Conservation (phyloP, 23 tunicate species). For the Corella eumyota region DNA sequence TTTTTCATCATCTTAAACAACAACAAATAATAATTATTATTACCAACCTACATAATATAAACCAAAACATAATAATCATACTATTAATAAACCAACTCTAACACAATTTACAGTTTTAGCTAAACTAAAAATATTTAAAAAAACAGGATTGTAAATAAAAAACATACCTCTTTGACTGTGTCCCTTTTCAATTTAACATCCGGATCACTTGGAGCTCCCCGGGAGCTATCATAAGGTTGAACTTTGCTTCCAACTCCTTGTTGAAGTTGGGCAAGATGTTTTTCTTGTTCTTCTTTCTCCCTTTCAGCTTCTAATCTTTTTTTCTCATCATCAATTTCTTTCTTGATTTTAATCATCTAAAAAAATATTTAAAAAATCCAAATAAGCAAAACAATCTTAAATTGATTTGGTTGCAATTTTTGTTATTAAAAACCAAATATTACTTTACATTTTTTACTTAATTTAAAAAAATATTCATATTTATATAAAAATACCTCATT, state of each 20-base stretch:
- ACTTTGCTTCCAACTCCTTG: constrained; percentile 12
- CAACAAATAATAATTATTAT: neutral
- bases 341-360: constrained; percentile 26
- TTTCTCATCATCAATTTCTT: constrained; percentile 50
- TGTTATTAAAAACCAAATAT: neutral
- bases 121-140: neutral
- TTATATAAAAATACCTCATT: constrained; percentile 16
- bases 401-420: neutral
- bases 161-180: constrained; percentile 22
- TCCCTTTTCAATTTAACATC: constrained; percentile 60
- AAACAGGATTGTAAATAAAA: neutral
- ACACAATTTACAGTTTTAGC: too few species aligned
- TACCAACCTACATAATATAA: neutral
- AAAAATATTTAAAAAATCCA: neutral
- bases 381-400: neutral
- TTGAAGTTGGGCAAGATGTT: constrained; percentile 5
- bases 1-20: constrained; percentile 78
- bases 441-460: neutral
- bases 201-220: constrained; percentile 76
- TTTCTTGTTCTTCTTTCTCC: constrained; percentile 15
- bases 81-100: too few species aligned
- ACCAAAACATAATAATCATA: too few species aligned
- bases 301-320: constrained; percentile 14
- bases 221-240: constrained; percentile 35
- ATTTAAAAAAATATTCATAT: too few species aligned